phyloP scores from a whole-genome alignment of 2,797 vertebrate species.

The Mallotus villosus region DNA sequence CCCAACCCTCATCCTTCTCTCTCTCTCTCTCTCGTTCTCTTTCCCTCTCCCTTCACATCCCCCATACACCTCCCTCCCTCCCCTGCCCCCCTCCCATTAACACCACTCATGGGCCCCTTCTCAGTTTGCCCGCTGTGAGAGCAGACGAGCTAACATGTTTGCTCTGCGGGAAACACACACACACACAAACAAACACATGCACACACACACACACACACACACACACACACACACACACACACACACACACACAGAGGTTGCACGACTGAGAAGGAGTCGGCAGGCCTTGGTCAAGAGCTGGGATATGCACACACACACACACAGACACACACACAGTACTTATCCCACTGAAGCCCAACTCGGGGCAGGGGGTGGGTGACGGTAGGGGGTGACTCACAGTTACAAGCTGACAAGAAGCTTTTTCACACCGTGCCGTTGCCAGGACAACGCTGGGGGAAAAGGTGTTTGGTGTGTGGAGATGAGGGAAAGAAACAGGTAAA shows the following conservation, averaged over 20 bases:
- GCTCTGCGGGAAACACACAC: constrained; percentile 56
- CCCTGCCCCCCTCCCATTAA: background rate
- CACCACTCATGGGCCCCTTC: no score
- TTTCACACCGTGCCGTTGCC: constrained; percentile 51
- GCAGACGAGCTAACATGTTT: constrained; percentile 72
- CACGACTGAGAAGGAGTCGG: background rate
- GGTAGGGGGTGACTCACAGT: constrained; percentile 52
- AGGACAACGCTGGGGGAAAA: constrained; percentile 63
- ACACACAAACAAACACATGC: constrained; percentile 2
- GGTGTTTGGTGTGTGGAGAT: constrained; percentile 52
- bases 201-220: constrained; percentile 1
- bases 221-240: constrained; percentile 6
- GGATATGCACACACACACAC: constrained; percentile 18
- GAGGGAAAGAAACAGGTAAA: constrained; percentile 61
- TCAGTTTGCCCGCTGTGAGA: constrained; percentile 65
- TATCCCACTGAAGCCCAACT: constrained; percentile 28
- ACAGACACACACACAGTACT: constrained; percentile 20
- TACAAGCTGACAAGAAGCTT: constrained; percentile 65
- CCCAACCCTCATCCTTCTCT: no score
- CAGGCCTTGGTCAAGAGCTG: background rate
- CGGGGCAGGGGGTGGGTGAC: constrained; percentile 51
- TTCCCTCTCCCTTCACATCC: no score
- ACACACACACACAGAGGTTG: background rate
- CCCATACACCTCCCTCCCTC: background rate
- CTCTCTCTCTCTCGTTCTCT: no score